Evolutionary conservation across 2,113 vertebrate species (phyloP).

Genomic region (Charadrius vociferus): DNA sequence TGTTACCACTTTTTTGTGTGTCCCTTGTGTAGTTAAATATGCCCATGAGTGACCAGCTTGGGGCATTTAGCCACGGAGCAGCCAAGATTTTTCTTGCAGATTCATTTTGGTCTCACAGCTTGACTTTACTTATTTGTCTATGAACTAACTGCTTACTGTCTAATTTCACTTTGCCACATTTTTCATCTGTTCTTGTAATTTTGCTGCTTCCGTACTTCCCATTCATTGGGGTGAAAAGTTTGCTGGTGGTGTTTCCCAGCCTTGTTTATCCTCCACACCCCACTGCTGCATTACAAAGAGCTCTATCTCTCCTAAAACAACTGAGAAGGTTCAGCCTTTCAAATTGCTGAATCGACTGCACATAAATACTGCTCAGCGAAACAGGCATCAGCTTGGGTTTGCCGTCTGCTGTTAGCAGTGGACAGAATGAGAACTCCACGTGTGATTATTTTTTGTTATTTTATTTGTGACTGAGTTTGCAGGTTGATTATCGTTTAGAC

Average conservation of each 20-base stretch:
- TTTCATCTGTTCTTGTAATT: background rate
- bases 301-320: background rate
- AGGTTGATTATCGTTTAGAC: background rate
- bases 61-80: background rate
- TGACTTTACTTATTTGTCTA: background rate
- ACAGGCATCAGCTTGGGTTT: background rate
- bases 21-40: background rate
- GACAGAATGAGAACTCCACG: background rate
- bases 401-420: background rate
- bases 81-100: background rate
- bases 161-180: background rate
- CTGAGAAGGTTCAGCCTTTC: background rate
- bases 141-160: background rate
- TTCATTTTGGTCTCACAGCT: background rate
- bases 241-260: background rate
- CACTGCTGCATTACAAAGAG: background rate
- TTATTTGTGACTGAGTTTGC: background rate
- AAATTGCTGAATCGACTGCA: background rate
- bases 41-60: background rate
- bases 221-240: background rate
- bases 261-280: background rate
- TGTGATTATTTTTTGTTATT: background rate
- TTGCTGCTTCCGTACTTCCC: background rate
- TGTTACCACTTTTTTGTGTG: background rate
- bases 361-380: background rate